Base-by-base conservation (phyloP, 2,888 invertebrate species). In the Cataglyphis livida region DNA sequence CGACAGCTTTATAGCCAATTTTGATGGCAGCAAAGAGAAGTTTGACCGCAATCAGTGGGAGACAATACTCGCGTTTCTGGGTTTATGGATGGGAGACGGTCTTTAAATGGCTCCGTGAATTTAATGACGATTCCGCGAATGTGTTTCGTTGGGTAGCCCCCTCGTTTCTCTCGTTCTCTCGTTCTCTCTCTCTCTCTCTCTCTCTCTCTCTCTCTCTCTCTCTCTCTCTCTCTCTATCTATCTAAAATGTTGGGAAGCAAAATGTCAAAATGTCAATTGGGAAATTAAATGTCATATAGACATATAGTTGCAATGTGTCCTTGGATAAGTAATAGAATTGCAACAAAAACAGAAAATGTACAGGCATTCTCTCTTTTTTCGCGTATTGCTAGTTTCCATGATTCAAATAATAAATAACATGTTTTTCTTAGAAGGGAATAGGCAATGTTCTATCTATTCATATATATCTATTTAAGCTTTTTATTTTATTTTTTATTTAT, bases 1-100 rank as follows among this genome's bases (percentile, higher is more conserved):
- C 12, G 81, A 84, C 87, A 83, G 82, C 25, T 90, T 89, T 89
- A 89, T 70, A 83, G 84, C 10, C 71, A 78, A 76, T 82, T 81
- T 35, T 44, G 71, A 59, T 25, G 78, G 64, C 59, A 21, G 66
- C 76, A 28, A 73, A 68, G 35, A 59, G 6, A 6, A 48, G 6
- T 48, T 48, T 48, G n/a, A 44, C 25, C 54, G 48, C n/a, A 25
- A 44, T 44, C 59, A 59, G 35, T 18, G 10, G 18, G 59, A 78
- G 25, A 78, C 70, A 78, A 78, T 78, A 25, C 70, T 70, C 15
- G 35, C 35, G 32, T 59, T 76, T 38, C 66, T 62, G 18, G 51
- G 75, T 87, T 89, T 88, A 88, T 84, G 87, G 71, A 74, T 9
- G 71, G 79, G 74, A 81, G 79, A 86, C 9, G 82, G 44, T 57